phyloP scores from a whole-genome alignment of 2,113 vertebrate species.

The Loxodonta africana region DNA sequence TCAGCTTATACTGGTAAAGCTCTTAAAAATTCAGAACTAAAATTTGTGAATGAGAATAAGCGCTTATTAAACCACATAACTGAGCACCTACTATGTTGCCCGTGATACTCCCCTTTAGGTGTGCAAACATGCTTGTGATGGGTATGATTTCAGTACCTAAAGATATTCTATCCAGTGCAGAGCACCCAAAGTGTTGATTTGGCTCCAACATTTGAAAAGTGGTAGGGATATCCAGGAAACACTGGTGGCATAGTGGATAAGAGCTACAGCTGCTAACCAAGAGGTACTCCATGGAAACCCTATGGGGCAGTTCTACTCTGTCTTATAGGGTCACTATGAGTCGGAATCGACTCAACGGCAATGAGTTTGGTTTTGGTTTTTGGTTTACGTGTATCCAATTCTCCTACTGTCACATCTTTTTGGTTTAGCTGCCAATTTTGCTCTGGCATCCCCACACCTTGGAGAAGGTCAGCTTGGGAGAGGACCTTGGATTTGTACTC shows the following conservation, averaged over 20 bases:
- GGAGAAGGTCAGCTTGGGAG: neutral
- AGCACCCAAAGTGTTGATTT: neutral
- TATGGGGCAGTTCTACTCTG: no score
- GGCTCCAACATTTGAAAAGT: neutral
- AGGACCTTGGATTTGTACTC: neutral
- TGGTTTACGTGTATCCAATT: neutral
- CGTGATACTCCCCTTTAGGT: neutral
- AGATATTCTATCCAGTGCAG: neutral
- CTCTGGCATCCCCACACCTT: neutral
- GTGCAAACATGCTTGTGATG: neutral
- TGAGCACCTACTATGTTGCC: neutral
- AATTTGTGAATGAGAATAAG: neutral
- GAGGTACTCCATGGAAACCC: no score
- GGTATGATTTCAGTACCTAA: neutral
- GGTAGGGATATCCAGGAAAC: neutral
- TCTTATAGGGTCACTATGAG: no score
- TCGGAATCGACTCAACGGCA: no score
- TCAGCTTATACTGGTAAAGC: constrained; percentile 3
- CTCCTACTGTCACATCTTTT: neutral
- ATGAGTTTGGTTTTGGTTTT: no score
- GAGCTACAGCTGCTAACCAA: no score
- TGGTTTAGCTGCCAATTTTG: neutral
- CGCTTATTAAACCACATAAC: neutral
- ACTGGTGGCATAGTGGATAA: no score
- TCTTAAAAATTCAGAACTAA: constrained; percentile 7